Evolutionary conservation across 92 coral and sea anemone species (phyloP), one percentile per base, ranked within the genome.

Genomic region (Phenganax marumi): DNA sequence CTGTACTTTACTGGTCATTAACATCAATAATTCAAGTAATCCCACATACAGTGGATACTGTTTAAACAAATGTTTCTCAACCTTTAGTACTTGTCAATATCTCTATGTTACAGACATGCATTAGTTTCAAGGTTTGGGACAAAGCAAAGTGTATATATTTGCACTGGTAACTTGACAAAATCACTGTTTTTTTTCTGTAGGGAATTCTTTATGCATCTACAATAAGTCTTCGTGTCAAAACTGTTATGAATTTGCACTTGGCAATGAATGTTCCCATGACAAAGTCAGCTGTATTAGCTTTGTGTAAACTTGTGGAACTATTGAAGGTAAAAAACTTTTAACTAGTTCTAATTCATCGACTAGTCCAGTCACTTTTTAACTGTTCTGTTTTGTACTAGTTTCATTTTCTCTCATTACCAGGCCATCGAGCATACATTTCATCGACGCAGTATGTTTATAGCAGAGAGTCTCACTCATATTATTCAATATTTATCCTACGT

Each of bases 401-500:
- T 8, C 3, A 22, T 54, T 56, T 14, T 74, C 50, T 64, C 25
- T 72, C 47, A n/a, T 70, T 33, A 8, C 6, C 70, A 95, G 96
- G 98, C 98, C 64, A 89, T 95, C 60, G 95, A 95, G 74, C 92
- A 90, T 80, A 95, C 98, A 1, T 95, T 95, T 82, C 98, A 95
- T 74, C 91, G 98, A 2, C 97, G 98, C 56, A 95, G 98, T 52
- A 95, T 95, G 98, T 54, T 95, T 55, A 89, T 95, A 47, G 98
- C 98, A 3, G 96, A 90, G 24, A 95, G 93, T 89, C 90, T 90
- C 51, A 95, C 90, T 78, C 97, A 95, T 78, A 92, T 95, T 61
- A 84, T 95, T 54, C 98, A 95, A 43, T 97, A 92, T 63, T 77
- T 95, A 63, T 92, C 97, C 0, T 95, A 92, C 77, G 80, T 92